A percentile compares a stretch with the other conserved stretches of the same genome.
These are phyloP conservation scores for Drosophila teissieri DNA, from an alignment of 1,140 invertebrate genomes.

Conservation along the genomic window DNA sequence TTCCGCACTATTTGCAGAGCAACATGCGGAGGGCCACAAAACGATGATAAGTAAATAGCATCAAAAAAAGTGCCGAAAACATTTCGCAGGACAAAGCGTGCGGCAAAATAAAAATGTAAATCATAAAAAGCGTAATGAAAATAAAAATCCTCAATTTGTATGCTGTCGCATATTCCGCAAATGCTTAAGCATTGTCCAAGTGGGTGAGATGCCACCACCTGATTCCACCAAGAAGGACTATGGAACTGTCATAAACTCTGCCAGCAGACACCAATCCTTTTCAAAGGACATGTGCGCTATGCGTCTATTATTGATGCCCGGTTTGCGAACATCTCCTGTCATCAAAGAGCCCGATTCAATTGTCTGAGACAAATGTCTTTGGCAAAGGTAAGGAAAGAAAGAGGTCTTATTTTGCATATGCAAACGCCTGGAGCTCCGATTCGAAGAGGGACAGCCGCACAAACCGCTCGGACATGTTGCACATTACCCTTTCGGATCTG, in stretches of 20 bases:
- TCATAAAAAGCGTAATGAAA: constrained; percentile 75
- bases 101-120: constrained; percentile 75
- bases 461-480: constrained; percentile 57
- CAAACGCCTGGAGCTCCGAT: constrained; percentile 49
- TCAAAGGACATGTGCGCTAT: constrained; percentile 67
- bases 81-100: constrained; percentile 58
- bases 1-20: constrained; percentile 68
- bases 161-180: constrained; percentile 74
- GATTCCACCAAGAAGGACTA: no score
- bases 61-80: constrained; percentile 61
- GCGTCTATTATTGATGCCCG: constrained; percentile 73
- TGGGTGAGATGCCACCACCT: neutral
- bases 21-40: constrained; percentile 9
- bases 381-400: constrained; percentile 70
- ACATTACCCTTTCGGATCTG: constrained; percentile 50
- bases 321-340: constrained; percentile 53
- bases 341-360: constrained; percentile 68
- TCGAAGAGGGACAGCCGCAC: constrained; percentile 32
- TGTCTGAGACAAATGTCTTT: constrained; percentile 75
- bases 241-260: constrained; percentile 69
- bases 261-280: constrained; percentile 39
- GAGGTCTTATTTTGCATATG: constrained; percentile 76
- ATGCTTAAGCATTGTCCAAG: constrained; percentile 67
- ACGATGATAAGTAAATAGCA: constrained; percentile 18
- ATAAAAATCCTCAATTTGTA: constrained; percentile 82